Conservation (phyloP, 2,888 invertebrate species). For the Cryptus armator region DNA sequence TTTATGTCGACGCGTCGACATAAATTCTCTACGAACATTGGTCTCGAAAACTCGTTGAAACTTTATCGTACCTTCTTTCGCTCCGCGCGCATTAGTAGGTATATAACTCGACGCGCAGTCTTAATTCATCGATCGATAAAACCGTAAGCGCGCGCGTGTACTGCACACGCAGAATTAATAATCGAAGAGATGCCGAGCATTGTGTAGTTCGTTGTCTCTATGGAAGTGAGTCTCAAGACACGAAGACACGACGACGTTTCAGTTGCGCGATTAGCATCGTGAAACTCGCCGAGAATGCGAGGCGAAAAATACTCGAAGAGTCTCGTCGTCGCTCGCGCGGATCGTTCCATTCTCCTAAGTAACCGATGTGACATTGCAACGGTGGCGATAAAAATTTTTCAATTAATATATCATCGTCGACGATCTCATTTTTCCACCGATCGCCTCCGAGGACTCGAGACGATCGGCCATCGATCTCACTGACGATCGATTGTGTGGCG, state of each 20-base stretch:
- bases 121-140: slow-evolving; percentile 64
- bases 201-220: too few relatives aligned
- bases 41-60: slow-evolving; percentile 39
- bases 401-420: slow-evolving; percentile 72
- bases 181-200: slow-evolving; percentile 31
- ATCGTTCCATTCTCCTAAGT: slow-evolving; percentile 22
- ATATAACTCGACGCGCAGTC: slow-evolving; percentile 37
- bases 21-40: slow-evolving; percentile 12
- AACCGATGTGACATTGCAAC: background rate
- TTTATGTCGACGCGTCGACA: background rate
- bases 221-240: background rate
- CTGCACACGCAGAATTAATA: slow-evolving; percentile 64
- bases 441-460: slow-evolving; percentile 35
- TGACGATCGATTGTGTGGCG: slow-evolving; percentile 30
- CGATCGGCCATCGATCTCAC: slow-evolving; percentile 54
- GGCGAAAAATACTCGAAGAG: slow-evolving; percentile 65
- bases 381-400: slow-evolving; percentile 69
- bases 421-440: slow-evolving; percentile 61
- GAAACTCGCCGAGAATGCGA: slow-evolving; percentile 68
- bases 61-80: slow-evolving; percentile 48
- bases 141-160: slow-evolving; percentile 42
- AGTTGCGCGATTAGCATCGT: slow-evolving; percentile 69
- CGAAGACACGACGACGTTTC: slow-evolving; percentile 45
- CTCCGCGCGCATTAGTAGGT: slow-evolving; percentile 8
- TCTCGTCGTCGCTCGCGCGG: slow-evolving; percentile 10